phyloP scores from a whole-genome alignment of 2,888 invertebrate species.

The Amaurobius ferox region DNA sequence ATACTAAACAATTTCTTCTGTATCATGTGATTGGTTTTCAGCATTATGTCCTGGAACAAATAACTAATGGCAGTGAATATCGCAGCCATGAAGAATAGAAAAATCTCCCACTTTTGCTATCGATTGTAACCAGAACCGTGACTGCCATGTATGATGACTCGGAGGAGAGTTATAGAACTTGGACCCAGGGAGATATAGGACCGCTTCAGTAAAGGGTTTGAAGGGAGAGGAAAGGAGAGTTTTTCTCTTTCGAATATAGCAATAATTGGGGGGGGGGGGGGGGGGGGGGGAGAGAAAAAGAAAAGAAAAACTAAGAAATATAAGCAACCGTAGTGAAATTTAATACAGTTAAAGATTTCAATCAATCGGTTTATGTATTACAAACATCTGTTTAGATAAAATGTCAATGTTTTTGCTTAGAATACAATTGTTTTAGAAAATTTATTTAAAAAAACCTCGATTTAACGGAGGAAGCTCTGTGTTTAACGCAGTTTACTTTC shows the following conservation, averaged over 20 bases:
- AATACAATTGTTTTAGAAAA: too few species aligned
- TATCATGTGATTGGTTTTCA: neutral
- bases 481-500: too few species aligned
- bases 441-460: too few species aligned
- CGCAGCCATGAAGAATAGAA: neutral
- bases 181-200: too few species aligned
- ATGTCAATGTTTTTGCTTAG: too few species aligned
- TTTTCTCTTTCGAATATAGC: too few species aligned
- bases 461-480: too few species aligned
- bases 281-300: neutral
- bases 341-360: too few species aligned
- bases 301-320: neutral
- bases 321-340: too few species aligned
- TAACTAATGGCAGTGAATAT: slow-evolving; percentile 37
- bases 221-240: neutral
- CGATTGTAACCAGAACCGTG: slow-evolving; percentile 54
- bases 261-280: neutral
- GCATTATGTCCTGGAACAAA: neutral
- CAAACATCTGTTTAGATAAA: too few species aligned
- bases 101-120: slow-evolving; percentile 22
- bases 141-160: slow-evolving; percentile 49
- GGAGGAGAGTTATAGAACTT: neutral
- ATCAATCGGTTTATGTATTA: too few species aligned
- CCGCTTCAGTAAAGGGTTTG: too few species aligned
- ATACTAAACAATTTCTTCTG: neutral